Base-by-base conservation (phyloP, 2,113 vertebrate species). In the Bagarius yarrelli region DNA sequence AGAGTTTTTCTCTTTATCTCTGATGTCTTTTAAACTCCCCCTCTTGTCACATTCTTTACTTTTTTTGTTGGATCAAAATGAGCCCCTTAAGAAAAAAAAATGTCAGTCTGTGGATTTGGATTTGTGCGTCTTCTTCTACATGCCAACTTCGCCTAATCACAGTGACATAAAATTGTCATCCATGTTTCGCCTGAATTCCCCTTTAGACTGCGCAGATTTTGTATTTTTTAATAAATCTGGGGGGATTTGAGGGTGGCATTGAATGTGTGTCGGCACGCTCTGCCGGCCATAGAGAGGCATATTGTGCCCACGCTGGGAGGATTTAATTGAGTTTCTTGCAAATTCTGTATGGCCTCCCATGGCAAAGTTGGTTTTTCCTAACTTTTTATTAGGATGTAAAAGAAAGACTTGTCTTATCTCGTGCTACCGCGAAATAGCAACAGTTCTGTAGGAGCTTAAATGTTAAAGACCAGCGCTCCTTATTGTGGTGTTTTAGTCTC, bases 221-320 rank as follows among this genome's bases (percentile, higher is more conserved):
- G 84, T 81, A 85, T 76, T 85, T 83, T 79, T 79, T 82, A 84
- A 85, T 84, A 84, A 86, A 84, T 86, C 84, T 84, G 74, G 55
- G 25, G 81, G 84, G 84, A 84, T 87, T 86, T 86, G 74, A 63
- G 78, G 73, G 83, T 76, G 81, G 82, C 76, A 75, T 60, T 83
- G 63, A 83, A 82, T 84, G 81, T 85, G 82, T 84, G 73, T 75
- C 27, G 77, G 76, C 83, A 84, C 84, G 86, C 86, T 85, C 85
- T 57, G 78, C 21, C 78, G 79, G 74, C 81, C 84, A 83, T 70
- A 73, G 61, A 79, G 80, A 69, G 77, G 70, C 66, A 73, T 27
- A 79, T 80, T 78, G 80, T 78, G 78, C 72, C 83, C 52, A 59
- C 70, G 78, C 82, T 9, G 73, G 23, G 71, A 71, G 82, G 77